Conservation (phyloP, 2,797 vertebrate genomes). For the Halcyon leucocephala region DNA sequence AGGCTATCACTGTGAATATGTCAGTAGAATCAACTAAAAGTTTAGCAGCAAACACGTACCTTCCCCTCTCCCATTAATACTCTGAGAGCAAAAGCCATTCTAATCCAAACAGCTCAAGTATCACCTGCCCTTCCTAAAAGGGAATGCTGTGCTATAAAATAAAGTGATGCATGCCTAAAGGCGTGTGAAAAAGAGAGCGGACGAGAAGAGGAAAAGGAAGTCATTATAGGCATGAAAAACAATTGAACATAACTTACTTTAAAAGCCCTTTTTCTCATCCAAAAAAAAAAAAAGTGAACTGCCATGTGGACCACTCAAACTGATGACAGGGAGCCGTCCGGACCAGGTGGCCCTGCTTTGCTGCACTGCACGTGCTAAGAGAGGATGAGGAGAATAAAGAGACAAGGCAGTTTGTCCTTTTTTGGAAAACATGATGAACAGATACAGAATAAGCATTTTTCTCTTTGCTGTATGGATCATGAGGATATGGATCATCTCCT, state of each 20-base stretch:
- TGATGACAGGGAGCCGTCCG: not conserved
- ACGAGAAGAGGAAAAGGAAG: not conserved
- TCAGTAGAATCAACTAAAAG: not conserved
- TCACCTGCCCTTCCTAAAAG: not conserved
- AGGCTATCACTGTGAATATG: not conserved
- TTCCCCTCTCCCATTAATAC: not conserved
- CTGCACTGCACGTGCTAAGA: not conserved
- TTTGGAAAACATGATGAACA: not conserved
- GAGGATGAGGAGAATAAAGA: not conserved
- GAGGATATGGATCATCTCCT: not conserved
- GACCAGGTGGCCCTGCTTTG: accelerated
- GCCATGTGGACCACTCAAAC: accelerated
- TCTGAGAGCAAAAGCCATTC: not conserved
- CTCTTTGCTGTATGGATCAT: not conserved
- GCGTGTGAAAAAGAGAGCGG: not conserved
- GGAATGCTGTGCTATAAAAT: not conserved
- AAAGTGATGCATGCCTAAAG: not conserved
- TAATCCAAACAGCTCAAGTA: not conserved
- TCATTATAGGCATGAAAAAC: not conserved
- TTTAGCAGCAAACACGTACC: not conserved
- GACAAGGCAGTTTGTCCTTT: not conserved
- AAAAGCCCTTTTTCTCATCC: not conserved
- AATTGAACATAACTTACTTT: not conserved
- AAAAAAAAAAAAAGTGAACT: not conserved
- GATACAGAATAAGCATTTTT: not conserved